These are phyloP conservation scores for Pteria penguin DNA, from an alignment of 2,888 invertebrate genomes.

Conservation along the genomic window DNA sequence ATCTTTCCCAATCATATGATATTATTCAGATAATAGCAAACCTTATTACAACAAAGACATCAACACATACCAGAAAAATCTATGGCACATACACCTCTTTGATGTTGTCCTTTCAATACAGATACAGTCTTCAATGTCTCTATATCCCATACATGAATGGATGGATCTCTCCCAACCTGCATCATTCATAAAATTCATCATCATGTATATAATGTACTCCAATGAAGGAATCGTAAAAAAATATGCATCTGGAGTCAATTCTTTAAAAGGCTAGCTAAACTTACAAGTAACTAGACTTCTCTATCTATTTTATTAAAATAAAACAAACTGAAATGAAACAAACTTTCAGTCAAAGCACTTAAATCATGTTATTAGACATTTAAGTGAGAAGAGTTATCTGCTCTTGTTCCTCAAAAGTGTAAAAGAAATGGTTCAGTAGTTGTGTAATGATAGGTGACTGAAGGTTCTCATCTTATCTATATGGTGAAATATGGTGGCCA, in stretches of 20 bases:
- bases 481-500: too few species aligned
- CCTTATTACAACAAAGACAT: not conserved
- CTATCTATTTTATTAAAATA: too few species aligned
- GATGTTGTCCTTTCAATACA: constrained; percentile 79
- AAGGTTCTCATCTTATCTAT: too few species aligned
- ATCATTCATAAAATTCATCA: constrained; percentile 12
- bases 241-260: not conserved
- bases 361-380: too few species aligned
- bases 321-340: too few species aligned
- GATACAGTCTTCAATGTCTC: constrained; percentile 79
- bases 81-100: constrained; percentile 80
- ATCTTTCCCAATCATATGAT: too few species aligned
- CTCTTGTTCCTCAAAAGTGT: too few species aligned
- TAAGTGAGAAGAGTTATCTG: too few species aligned
- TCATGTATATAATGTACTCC: not conserved
- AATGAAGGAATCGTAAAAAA: not conserved
- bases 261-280: not conserved
- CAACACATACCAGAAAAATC: constrained; percentile 79
- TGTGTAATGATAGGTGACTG: too few species aligned
- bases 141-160: constrained; percentile 81
- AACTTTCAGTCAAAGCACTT: too few species aligned
- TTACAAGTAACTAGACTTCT: too few species aligned
- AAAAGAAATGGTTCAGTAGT: too few species aligned
- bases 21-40: not conserved
- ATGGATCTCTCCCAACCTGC: constrained; percentile 80